phyloP scores from a whole-genome alignment of 35 echinoderm and acorn worm species.

The Anneissia japonica region DNA sequence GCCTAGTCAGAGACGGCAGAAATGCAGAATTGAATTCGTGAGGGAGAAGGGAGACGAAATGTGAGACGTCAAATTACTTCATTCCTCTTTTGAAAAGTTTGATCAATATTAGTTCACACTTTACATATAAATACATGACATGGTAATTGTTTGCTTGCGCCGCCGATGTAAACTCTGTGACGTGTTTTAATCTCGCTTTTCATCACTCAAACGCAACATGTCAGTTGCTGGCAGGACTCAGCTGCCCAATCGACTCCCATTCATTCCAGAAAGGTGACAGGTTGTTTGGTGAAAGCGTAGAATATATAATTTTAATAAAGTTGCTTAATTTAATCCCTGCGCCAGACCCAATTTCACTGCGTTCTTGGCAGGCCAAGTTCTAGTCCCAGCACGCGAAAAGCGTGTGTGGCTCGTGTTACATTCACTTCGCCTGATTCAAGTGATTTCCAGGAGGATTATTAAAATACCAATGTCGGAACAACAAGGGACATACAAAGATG shows the following conservation, averaged over 20 bases:
- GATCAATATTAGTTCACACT: neutral
- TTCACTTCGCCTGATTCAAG: neutral
- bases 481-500: neutral
- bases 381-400: neutral
- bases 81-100: neutral
- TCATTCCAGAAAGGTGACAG: neutral
- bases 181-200: neutral
- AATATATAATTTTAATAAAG: neutral
- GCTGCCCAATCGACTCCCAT: neutral
- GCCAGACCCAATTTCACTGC: neutral
- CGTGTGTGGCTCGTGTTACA: neutral
- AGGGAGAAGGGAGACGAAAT: too few species aligned
- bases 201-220: neutral
- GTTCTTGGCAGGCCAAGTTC: neutral
- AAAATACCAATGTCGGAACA: neutral
- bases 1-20: too few species aligned
- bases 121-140: neutral
- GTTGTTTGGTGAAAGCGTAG: neutral
- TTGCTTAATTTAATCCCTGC: neutral
- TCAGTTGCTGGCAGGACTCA: neutral
- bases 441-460: neutral
- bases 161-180: neutral
- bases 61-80: neutral
- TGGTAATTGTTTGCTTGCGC: neutral
- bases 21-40: too few species aligned